Evolutionary conservation across 2,888 invertebrate genomes (phyloP), one percentile per base, ranked within the genome.

Genomic region (Cheilosia grossa): DNA sequence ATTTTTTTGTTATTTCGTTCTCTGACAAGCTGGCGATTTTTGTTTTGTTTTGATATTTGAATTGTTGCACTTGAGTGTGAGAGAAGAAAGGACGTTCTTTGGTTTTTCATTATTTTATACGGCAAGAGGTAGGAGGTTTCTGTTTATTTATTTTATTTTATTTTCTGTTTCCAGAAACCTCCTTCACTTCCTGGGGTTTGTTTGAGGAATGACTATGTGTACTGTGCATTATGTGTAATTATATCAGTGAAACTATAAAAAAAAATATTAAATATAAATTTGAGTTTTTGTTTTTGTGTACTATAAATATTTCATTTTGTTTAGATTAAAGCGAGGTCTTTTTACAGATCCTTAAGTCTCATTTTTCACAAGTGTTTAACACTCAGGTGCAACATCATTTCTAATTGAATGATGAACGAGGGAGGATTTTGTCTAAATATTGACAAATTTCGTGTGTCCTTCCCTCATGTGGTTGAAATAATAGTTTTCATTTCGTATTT

Each of bases 241-340:
- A 56, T 82, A 64, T 66, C 51, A 64, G 69, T 74, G 79, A 79
- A 79, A 73, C 40, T 59, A 58, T 47, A 56, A 37, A 44, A 47
- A 54, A 61, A 67, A 67, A 67, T 66, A 67, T 37, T 37, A 13
- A 42, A n/a, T 2, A 54, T n/a, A 40, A 37, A 24, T 37, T 40
- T 66, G 17, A 7, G 24, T 27, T 37, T 21, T 37, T 27, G 13
- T 37, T 37, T 61, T 7, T 73, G 3, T 58, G 21, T 59, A 49
- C 30, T 51, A 53, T 51, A 51, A 53, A 54, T 69, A 69, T 58
- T 69, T 74, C 44, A 21, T 63, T 70, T 74, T 69, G 59, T 24
- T 66, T 67, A 70, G 47, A 78, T 81, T 85, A 85, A 85, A 85
- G 85, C 85, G 85, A 85, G 85, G 85, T 81, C 44, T 75, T 85